Evolutionary conservation across 2,113 vertebrate genomes (phyloP), one percentile per base, ranked within the genome.

Genomic region (Halichoeres trimaculatus): DNA sequence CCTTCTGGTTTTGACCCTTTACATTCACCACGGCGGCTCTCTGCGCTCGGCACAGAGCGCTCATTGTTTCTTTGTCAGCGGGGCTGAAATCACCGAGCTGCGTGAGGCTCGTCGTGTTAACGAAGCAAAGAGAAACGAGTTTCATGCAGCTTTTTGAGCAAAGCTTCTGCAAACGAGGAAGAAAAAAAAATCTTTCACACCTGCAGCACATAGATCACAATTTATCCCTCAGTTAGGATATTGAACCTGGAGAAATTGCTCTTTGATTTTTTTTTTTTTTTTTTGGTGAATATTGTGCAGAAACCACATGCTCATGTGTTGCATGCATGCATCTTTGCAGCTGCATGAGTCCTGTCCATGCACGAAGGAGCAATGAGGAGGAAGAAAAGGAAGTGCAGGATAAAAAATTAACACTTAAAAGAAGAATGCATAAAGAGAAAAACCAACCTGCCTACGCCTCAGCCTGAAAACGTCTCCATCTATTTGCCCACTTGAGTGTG

Each of bases 381-480:
- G 26, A 22, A 61, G 41, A 35, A 22, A 53, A 24, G 67, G 8
- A 3, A 10, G 14, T n/a, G 26, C 24, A 19, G 14, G n/a, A 47
- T 20, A 51, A 41, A 47, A 52, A 55, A 40, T 48, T 0, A 23
- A 63, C n/a, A 57, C 50, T 57, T 40, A 73, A 77, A 24, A 36
- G 50, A 61, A 68, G 50, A 55, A 70, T 74, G 68, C 53, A 43
- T 66, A 40, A 24, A 56, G 10, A 19, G 9, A 34, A 13, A 19
- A 0, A 3, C 50, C 50, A 47, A 82, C 26, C 75, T 76, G 66
- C 86, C 86, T 65, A 88, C 83, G 76, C 80, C 57, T 74, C 72
- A 76, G 78, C 66, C 83, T 64, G 86, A 79, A 75, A 84, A 83
- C 35, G 72, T 81, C 73, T 85, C 30, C 62, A 56, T 74, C 58